A percentile compares a stretch with the other conserved stretches of the same genome.
These are phyloP conservation scores for Ectemnius cavifrons DNA, from an alignment of 2,888 invertebrate genomes.

Conservation along the genomic window DNA sequence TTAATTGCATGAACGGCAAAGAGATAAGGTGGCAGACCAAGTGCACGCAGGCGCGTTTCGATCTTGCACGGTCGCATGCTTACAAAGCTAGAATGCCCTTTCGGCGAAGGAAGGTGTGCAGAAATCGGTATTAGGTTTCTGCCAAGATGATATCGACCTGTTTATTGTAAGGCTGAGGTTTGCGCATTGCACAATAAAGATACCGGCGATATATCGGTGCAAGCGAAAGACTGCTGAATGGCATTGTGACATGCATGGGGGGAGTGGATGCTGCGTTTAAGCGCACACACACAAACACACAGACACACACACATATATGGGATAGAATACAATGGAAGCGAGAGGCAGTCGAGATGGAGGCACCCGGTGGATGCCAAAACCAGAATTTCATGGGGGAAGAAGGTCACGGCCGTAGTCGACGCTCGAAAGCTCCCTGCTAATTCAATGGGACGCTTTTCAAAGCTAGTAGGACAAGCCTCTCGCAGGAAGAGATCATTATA, in stretches of 20 bases:
- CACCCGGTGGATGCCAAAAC: background rate
- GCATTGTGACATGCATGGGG: conserved; percentile 2
- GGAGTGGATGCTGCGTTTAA: background rate
- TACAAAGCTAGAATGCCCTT: background rate
- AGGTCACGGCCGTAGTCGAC: background rate
- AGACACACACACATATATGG: background rate
- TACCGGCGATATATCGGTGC: background rate
- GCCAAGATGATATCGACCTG: conserved; percentile 2
- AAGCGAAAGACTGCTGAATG: background rate
- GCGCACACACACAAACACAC: no score
- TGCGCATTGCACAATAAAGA: background rate
- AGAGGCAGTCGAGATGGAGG: background rate
- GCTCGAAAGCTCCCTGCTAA: conserved; percentile 3
- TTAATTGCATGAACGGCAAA: no score
- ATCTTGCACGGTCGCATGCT: background rate
- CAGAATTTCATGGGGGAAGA: conserved; percentile 6
- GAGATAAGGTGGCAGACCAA: no score
- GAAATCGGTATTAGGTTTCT: conserved; percentile 3
- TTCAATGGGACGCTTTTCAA: background rate
- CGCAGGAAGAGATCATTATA: conserved; percentile 4
- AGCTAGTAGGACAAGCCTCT: conserved; percentile 1
- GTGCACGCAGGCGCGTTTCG: no score
- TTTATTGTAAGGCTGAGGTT: background rate
- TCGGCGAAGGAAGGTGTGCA: background rate
- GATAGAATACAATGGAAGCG: background rate